phyloP scores from a whole-genome alignment of 2,113 vertebrate genomes.

The Terrapene triunguis region DNA sequence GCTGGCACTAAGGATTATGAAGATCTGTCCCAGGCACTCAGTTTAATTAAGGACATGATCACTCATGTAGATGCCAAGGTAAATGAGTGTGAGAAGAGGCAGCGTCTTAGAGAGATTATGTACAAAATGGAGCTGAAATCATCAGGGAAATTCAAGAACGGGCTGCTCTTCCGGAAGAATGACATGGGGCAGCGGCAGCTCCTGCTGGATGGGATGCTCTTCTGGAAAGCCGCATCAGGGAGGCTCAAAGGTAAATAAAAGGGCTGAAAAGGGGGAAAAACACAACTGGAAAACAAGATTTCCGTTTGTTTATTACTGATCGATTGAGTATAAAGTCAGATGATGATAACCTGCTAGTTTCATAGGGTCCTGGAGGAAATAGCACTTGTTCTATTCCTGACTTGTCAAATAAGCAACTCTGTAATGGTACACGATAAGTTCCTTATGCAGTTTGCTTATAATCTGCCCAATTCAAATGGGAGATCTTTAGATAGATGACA shows the following conservation, averaged over 20 bases:
- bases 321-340: constrained; percentile 39
- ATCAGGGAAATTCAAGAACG: constrained; percentile 89
- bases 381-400: constrained; percentile 73
- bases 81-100: constrained; percentile 87
- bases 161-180: constrained; percentile 89
- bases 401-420: constrained; percentile 69
- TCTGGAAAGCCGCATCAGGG: constrained; percentile 93
- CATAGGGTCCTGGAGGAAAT: constrained; percentile 62
- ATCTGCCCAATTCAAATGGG: constrained; percentile 54
- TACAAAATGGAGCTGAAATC: constrained; percentile 91
- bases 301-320: constrained; percentile 29
- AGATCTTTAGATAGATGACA: constrained; percentile 58
- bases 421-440: constrained; percentile 33
- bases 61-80: constrained; percentile 90
- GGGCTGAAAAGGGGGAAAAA: background rate
- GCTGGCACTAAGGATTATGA: constrained; percentile 88
- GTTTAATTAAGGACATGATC: constrained; percentile 89
- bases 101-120: constrained; percentile 89
- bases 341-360: constrained; percentile 39
- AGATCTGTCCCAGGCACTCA: constrained; percentile 86
- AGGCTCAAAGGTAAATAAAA: constrained; percentile 88
- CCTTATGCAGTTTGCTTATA: constrained; percentile 58
- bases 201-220: constrained; percentile 88
- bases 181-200: constrained; percentile 86
- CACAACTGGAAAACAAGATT: background rate